These are phyloP conservation scores for Vanessa atalanta DNA, from an alignment of 1,140 invertebrate species.

Conservation along the genomic window DNA sequence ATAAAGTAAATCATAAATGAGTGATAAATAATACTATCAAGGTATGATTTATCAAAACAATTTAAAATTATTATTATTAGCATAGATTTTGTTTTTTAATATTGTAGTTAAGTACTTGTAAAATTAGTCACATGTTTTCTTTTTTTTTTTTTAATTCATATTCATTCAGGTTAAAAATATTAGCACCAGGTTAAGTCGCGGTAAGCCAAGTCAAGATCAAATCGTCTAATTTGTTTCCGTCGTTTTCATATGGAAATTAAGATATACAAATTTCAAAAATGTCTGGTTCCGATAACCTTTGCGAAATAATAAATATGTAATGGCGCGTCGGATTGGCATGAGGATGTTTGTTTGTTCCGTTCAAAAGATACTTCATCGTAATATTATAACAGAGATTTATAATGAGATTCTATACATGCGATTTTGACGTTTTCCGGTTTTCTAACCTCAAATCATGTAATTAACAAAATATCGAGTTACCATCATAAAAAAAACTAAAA, in stretches of 20 bases:
- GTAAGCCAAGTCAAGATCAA: constrained; percentile 24
- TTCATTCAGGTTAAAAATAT: background rate
- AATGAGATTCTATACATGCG: background rate
- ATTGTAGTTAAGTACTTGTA: too few relatives aligned
- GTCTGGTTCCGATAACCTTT: constrained; percentile 34
- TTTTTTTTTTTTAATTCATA: background rate
- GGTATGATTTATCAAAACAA: too few relatives aligned
- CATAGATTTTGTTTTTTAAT: too few relatives aligned
- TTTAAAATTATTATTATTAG: too few relatives aligned
- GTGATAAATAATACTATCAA: too few relatives aligned
- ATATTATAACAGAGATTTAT: too few relatives aligned
- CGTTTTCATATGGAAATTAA: constrained; percentile 41
- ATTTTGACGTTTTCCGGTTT: background rate
- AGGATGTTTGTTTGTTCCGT: constrained; percentile 9
- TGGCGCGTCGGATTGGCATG: constrained; percentile 9
- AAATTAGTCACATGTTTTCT: too few relatives aligned
- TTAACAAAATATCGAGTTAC: background rate
- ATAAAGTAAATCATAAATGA: too few relatives aligned
- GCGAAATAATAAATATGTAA: constrained; percentile 29
- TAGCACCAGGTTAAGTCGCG: constrained; percentile 7
- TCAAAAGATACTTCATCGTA: background rate
- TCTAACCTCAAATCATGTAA: background rate
- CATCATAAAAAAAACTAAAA: too few relatives aligned
- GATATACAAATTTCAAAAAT: constrained; percentile 33
- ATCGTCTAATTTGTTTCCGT: constrained; percentile 42